phyloP scores from a whole-genome alignment of 2,888 invertebrate genomes.

The Brachyptera putata region DNA sequence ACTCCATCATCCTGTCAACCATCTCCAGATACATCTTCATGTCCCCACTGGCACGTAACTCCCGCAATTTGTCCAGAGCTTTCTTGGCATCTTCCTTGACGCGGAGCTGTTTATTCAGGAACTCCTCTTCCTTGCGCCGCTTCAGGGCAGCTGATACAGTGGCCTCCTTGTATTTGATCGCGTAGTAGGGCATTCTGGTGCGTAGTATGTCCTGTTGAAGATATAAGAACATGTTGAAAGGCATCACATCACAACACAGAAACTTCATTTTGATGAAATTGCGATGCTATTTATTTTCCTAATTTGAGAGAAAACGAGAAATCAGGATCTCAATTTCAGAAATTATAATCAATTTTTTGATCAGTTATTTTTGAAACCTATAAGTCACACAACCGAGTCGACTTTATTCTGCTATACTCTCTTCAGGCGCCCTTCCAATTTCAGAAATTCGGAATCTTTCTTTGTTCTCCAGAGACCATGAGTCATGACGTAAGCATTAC shows the following conservation, averaged over 20 bases:
- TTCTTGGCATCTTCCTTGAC: neutral
- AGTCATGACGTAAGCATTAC: too few relatives aligned
- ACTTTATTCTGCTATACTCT: too few relatives aligned
- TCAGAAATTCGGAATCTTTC: too few relatives aligned
- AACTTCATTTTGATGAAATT: too few relatives aligned
- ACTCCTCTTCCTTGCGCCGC: constrained; percentile 40
- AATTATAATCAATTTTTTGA: too few relatives aligned
- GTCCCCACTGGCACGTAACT: neutral
- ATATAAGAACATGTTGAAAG: neutral
- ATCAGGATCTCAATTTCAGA: too few relatives aligned
- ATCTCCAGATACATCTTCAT: neutral
- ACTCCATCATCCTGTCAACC: neutral
- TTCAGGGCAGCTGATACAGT: constrained; percentile 40
- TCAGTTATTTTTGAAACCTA: too few relatives aligned
- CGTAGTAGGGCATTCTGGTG: constrained; percentile 18
- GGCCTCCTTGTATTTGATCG: constrained; percentile 41
- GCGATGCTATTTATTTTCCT: too few relatives aligned
- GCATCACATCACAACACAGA: neutral
- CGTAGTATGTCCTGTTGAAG: constrained; percentile 19
- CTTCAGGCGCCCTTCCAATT: too few relatives aligned
- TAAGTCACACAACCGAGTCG: too few relatives aligned
- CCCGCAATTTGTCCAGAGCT: neutral
- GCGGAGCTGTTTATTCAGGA: constrained; percentile 31
- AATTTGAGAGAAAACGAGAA: too few relatives aligned
- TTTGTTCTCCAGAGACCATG: too few relatives aligned